phyloP scores from a whole-genome alignment of 2,888 invertebrate genomes.

The Acleris cristana region DNA sequence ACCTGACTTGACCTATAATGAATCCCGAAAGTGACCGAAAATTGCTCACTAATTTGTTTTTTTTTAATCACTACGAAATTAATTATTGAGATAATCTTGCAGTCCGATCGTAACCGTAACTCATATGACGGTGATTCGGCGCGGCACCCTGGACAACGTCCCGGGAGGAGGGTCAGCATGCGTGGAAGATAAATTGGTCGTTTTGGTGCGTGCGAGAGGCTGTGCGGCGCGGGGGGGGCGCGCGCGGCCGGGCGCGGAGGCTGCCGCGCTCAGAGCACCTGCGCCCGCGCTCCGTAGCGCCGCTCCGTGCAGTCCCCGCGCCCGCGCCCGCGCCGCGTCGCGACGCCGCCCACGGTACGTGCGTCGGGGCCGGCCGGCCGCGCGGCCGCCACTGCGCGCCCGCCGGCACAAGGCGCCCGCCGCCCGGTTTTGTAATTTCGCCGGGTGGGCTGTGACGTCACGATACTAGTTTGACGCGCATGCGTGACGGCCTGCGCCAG shows the following conservation, averaged over 20 bases:
- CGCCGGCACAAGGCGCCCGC: slow-evolving; percentile 51
- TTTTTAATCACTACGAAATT: slow-evolving; percentile 4
- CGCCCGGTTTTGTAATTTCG: slow-evolving; percentile 81
- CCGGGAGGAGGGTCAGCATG: slow-evolving; percentile 76
- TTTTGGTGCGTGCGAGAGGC: slow-evolving; percentile 79
- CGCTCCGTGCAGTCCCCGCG: slow-evolving; percentile 79
- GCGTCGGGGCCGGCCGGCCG: slow-evolving; percentile 81
- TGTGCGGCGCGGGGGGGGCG: slow-evolving; percentile 72
- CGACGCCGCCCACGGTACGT: slow-evolving; percentile 81
- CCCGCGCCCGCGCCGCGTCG: slow-evolving; percentile 79
- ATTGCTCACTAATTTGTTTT: neutral
- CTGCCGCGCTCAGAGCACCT: slow-evolving; percentile 89
- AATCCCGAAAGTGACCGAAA: slow-evolving; percentile 16
- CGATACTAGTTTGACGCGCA: slow-evolving; percentile 80
- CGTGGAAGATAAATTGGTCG: slow-evolving; percentile 82
- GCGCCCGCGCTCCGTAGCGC: slow-evolving; percentile 85
- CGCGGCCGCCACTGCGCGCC: slow-evolving; percentile 78
- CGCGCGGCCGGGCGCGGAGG: slow-evolving; percentile 85
- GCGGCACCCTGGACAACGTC: slow-evolving; percentile 62
- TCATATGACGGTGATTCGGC: slow-evolving; percentile 24
- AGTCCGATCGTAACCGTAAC: slow-evolving; percentile 25
- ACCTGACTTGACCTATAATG: slow-evolving; percentile 13
- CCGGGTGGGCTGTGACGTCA: slow-evolving; percentile 81
- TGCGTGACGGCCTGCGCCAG: slow-evolving; percentile 78
- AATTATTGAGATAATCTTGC: slow-evolving; percentile 13